Percentiles rank a stretch among this genome's conserved stretches.
Conservation (phyloP, 2,113 vertebrate species). For the Sinocyclocheilus grahami region DNA sequence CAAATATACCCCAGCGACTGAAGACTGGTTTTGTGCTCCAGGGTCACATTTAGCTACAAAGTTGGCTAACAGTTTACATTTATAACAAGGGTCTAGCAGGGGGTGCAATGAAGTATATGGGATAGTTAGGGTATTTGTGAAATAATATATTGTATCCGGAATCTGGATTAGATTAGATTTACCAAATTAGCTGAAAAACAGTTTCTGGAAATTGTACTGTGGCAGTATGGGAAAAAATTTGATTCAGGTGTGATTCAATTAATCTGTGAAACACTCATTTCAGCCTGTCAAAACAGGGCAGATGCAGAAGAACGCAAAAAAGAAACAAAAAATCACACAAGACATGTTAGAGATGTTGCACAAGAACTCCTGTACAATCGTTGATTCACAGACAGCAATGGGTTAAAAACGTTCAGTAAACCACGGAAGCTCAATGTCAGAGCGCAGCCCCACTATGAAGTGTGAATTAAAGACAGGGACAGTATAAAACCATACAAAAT, state of each 20-base stretch:
- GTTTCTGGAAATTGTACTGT: background rate
- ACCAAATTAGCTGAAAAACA: background rate
- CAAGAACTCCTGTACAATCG: conserved; percentile 55
- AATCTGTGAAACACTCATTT: background rate
- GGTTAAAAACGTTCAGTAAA: conserved; percentile 1
- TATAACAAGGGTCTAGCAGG: background rate
- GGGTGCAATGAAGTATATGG: background rate
- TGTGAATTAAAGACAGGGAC: conserved; percentile 21
- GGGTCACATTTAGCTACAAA: background rate
- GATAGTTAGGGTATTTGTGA: background rate
- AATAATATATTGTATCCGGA: background rate
- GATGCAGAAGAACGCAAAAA: conserved; percentile 51
- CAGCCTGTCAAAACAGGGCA: background rate
- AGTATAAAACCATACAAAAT: conserved; percentile 7
- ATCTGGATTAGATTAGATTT: background rate
- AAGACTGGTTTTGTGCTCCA: no score
- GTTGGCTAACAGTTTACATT: background rate
- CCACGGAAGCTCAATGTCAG: background rate
- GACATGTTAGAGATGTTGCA: conserved; percentile 68
- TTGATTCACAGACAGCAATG: conserved; percentile 32
- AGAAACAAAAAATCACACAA: conserved; percentile 52
- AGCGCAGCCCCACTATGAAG: background rate
- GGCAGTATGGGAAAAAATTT: background rate
- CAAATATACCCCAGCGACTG: no score
- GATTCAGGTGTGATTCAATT: background rate